A percentile compares a stretch with the other conserved stretches of the same genome.
phyloP scores from a whole-genome alignment of 2,888 invertebrate species.

The Coremacera marginata region DNA sequence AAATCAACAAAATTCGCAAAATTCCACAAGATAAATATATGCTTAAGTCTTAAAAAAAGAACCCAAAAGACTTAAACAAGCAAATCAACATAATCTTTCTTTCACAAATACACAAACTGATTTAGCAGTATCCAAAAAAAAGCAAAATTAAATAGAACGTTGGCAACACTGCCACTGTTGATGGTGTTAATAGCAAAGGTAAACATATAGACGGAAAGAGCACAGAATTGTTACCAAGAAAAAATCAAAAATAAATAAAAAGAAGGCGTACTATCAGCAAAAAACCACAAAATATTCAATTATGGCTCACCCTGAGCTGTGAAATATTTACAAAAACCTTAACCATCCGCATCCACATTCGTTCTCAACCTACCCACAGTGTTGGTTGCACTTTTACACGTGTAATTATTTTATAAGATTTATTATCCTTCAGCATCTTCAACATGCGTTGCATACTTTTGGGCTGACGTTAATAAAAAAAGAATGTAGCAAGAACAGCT shows the following conservation, averaged over 20 bases:
- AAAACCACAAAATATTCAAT: not conserved
- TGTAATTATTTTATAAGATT: conserved; percentile 69
- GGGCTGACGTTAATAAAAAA: not conserved
- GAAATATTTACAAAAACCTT: not conserved
- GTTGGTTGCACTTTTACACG: conserved; percentile 57
- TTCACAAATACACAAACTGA: too few species aligned
- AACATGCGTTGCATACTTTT: conserved; percentile 28
- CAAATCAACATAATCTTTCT: too few species aligned
- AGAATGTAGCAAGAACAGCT: conserved; percentile 43
- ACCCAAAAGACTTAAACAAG: too few species aligned
- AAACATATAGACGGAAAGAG: not conserved
- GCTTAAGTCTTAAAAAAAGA: too few species aligned
- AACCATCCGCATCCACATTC: not conserved
- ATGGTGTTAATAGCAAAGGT: not conserved
- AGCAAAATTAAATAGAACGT: not conserved
- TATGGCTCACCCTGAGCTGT: not conserved
- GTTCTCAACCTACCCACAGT: not conserved
- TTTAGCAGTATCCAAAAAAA: too few species aligned
- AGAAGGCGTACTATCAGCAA: not conserved
- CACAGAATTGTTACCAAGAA: not conserved
- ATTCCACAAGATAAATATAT: too few species aligned
- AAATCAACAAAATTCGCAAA: too few species aligned
- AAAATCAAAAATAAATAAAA: not conserved
- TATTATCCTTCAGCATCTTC: conserved; percentile 59
- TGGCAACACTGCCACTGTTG: conserved; percentile 7